Conservation (phyloP, 53 echinoderm and acorn worm species). For the Apostichopus leukothele region DNA sequence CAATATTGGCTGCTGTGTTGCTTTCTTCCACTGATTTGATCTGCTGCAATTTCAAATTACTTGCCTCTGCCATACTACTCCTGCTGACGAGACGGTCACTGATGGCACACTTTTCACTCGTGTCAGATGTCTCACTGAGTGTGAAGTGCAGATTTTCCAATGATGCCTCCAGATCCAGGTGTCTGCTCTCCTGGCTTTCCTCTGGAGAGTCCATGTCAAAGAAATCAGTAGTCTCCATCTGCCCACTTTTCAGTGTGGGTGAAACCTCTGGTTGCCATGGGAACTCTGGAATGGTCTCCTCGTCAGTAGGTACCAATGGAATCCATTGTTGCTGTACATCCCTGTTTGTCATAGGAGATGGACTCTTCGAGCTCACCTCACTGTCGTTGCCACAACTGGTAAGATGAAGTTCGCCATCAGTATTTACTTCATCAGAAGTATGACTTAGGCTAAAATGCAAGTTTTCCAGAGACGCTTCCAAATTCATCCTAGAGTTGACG, state of each 20-base stretch:
- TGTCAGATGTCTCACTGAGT: not conserved
- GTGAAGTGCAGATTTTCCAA: too few relatives aligned
- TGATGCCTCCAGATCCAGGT: not conserved
- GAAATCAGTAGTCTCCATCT: not conserved
- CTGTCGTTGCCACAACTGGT: not conserved
- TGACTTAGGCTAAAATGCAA: not conserved
- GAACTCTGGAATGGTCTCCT: too few relatives aligned
- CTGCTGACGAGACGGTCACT: too few relatives aligned
- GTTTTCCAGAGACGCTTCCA: not conserved
- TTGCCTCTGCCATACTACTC: too few relatives aligned
- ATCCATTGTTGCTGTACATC: not conserved
- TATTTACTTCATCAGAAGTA: not conserved
- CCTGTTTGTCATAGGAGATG: not conserved
- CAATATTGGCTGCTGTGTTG: too few relatives aligned
- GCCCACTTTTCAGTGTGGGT: not conserved
- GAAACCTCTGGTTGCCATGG: too few relatives aligned
- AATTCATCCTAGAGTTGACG: not conserved
- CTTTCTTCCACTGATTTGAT: too few relatives aligned
- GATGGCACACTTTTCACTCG: too few relatives aligned
- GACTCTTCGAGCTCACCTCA: not conserved
- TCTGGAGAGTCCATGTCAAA: not conserved
- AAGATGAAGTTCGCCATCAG: not conserved
- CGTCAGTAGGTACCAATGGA: too few relatives aligned
- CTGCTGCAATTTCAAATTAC: too few relatives aligned
- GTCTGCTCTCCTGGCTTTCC: not conserved